A percentile compares a stretch with the other conserved stretches of the same genome.
Conservation (phyloP, 2,113 vertebrate species). For the Tamias sibiricus region DNA sequence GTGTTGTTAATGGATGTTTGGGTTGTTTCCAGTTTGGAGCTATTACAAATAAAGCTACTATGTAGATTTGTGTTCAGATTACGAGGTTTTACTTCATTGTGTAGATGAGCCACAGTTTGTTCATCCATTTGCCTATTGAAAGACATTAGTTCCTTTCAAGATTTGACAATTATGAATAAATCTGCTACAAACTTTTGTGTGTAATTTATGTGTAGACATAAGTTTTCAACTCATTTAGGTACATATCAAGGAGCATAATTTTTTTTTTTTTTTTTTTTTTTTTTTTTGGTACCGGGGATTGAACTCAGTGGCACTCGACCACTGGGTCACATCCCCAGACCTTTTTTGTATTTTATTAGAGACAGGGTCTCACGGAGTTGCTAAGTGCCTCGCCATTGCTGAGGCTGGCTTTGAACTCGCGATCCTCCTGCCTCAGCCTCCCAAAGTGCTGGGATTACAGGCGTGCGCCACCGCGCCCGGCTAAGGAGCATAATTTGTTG, state of each 20-base stretch:
- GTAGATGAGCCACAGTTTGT: neutral
- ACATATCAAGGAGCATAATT: neutral
- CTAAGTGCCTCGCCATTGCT: no score
- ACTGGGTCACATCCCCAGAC: no score
- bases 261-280: no score
- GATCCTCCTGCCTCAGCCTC: no score
- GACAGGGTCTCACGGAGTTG: no score
- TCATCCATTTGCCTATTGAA: neutral
- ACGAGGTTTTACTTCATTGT: neutral
- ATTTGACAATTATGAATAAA: neutral
- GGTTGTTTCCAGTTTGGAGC: neutral
- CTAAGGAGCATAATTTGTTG: neutral
- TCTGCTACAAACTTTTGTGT: neutral
- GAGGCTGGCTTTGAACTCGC: no score
- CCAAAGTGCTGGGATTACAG: no score
- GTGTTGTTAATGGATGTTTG: neutral
- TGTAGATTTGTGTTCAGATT: neutral
- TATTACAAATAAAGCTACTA: conserved; percentile 44
- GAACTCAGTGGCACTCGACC: no score
- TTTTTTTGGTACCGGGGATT: no score
- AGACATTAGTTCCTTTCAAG: neutral
- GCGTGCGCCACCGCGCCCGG: no score
- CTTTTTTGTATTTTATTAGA: no score
- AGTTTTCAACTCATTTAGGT: neutral
- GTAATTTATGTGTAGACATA: neutral